Percentiles rank a stretch among this genome's conserved stretches.
Evolutionary conservation across 2,888 invertebrate genomes (phyloP).

Genomic region (Uropetala carovei): DNA sequence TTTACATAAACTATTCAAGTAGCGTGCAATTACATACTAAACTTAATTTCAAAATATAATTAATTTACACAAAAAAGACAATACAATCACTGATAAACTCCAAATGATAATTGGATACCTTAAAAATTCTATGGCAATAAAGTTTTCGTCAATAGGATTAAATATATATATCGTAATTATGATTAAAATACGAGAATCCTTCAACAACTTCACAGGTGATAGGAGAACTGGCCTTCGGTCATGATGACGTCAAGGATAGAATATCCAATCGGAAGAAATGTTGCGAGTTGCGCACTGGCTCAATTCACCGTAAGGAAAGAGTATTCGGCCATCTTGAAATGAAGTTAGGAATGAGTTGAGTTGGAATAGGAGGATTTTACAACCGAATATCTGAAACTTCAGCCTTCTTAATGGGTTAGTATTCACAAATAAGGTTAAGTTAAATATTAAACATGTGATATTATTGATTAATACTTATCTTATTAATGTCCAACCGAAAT

Average conservation of each 20-base stretch:
- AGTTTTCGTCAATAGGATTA: too few species aligned
- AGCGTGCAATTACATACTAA: too few species aligned
- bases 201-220: slow-evolving; percentile 50
- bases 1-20: too few species aligned
- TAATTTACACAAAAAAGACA: too few species aligned
- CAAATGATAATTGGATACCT: too few species aligned
- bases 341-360: slow-evolving; percentile 70
- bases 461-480: not conserved
- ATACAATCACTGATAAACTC: too few species aligned
- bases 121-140: too few species aligned
- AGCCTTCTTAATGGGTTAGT: slow-evolving; percentile 70
- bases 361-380: slow-evolving; percentile 69
- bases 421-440: slow-evolving; percentile 66
- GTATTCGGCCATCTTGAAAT: slow-evolving; percentile 72
- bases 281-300: slow-evolving; percentile 71
- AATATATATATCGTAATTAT: not conserved
- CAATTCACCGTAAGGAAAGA: slow-evolving; percentile 70
- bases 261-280: slow-evolving; percentile 68
- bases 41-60: too few species aligned
- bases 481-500: not conserved
- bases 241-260: slow-evolving; percentile 67
- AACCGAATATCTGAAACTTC: slow-evolving; percentile 68
- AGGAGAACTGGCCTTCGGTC: slow-evolving; percentile 51
- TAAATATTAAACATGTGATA: slow-evolving; percentile 20
- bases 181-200: slow-evolving; percentile 27